Conservation (phyloP, 2,888 invertebrate genomes). For the Ormyrus nitidulus region DNA sequence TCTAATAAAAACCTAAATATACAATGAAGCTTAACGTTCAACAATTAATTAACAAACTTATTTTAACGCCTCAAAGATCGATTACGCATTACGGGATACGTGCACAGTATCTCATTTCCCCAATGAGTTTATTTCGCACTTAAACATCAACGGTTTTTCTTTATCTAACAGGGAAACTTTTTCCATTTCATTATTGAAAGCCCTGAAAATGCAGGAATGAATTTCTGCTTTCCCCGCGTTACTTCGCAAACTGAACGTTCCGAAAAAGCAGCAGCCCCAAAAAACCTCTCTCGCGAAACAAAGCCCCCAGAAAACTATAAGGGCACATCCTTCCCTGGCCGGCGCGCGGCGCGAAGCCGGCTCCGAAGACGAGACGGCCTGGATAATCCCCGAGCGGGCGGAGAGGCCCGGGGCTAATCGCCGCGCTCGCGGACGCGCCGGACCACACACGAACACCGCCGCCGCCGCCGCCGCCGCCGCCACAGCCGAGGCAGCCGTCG, state of each 20-base stretch:
- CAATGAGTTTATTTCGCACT: too few relatives aligned
- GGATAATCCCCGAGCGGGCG: background rate
- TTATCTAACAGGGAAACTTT: too few relatives aligned
- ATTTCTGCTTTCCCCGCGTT: too few relatives aligned
- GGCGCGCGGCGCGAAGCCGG: background rate
- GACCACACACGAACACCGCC: conserved; percentile 64
- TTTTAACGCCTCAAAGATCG: too few relatives aligned
- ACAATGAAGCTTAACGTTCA: conserved; percentile 6
- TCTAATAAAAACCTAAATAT: background rate
- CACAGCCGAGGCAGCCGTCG: conserved; percentile 51
- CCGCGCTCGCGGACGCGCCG: conserved; percentile 67
- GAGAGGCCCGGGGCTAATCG: conserved; percentile 72
- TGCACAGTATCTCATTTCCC: too few relatives aligned
- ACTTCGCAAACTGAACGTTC: background rate
- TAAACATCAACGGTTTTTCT: too few relatives aligned
- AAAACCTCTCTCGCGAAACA: background rate
- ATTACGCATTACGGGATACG: too few relatives aligned
- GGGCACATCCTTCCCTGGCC: background rate
- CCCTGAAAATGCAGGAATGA: too few relatives aligned
- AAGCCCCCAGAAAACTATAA: too few relatives aligned
- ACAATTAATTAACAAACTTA: conserved; percentile 1
- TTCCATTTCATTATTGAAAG: too few relatives aligned
- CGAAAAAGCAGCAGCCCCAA: background rate
- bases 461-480: background rate
- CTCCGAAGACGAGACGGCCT: background rate